phyloP scores from a whole-genome alignment of 2,888 invertebrate genomes.

The Lagria hirta region DNA sequence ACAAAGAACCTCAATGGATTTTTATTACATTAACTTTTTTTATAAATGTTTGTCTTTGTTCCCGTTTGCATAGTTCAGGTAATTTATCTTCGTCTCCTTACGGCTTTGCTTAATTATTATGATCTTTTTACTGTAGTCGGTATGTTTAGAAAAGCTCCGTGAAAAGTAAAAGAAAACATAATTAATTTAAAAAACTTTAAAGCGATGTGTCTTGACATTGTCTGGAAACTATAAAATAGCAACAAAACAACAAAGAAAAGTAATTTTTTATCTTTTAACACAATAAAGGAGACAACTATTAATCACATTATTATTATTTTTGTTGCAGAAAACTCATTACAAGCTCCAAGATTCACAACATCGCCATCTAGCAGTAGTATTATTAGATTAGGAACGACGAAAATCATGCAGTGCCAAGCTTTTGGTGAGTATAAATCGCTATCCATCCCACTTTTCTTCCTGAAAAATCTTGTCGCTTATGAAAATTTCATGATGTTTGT shows the following conservation, averaged over 20 bases:
- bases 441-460: constrained; percentile 1
- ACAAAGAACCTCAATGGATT: too few species aligned
- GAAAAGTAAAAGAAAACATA: too few species aligned
- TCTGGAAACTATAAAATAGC: constrained; percentile 5
- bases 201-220: constrained; percentile 11
- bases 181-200: constrained; percentile 13
- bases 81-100: too few species aligned
- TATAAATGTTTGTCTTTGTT: too few species aligned
- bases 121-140: constrained; percentile 18
- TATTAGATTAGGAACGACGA: constrained; percentile 83
- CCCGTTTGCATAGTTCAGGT: too few species aligned
- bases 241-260: constrained; percentile 11
- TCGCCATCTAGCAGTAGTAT: constrained; percentile 84
- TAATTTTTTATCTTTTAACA: constrained; percentile 16
- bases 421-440: constrained; percentile 68
- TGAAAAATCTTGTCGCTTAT: constrained; percentile 13
- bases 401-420: constrained; percentile 91
- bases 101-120: constrained; percentile 1
- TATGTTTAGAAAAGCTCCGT: too few species aligned
- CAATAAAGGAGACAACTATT: constrained; percentile 6
- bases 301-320: constrained; percentile 23
- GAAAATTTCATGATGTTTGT: constrained; percentile 20
- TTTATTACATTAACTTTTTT: too few species aligned
- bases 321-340: constrained; percentile 63
- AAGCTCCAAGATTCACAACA: constrained; percentile 85